Percentiles rank a stretch among this genome's conserved stretches.
Conservation (phyloP, 2,888 invertebrate genomes). For the Andrena trimmerana region DNA sequence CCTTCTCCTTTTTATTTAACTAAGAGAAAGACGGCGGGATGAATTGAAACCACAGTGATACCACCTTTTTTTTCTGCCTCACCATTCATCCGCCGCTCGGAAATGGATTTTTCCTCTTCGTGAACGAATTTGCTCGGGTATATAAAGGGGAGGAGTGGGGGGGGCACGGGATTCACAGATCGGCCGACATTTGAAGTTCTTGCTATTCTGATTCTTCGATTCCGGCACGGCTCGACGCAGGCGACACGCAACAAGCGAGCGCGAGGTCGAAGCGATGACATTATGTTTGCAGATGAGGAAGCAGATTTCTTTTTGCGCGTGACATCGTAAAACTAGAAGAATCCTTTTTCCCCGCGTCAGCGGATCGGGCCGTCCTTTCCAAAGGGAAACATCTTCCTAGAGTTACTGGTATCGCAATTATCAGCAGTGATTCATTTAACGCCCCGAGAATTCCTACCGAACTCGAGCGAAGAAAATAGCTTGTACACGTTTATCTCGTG, state of each 20-base stretch:
- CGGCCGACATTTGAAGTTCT: not conserved
- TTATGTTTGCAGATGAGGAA: constrained; percentile 36
- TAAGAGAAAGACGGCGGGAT: too few species aligned
- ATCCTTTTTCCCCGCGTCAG: constrained; percentile 51
- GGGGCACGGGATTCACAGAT: not conserved
- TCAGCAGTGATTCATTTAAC: too few species aligned
- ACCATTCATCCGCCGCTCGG: too few species aligned
- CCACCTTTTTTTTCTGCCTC: too few species aligned
- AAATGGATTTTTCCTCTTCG: too few species aligned
- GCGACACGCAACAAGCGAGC: not conserved
- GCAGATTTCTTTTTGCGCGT: constrained; percentile 34
- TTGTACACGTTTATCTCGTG: too few species aligned
- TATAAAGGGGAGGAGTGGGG: too few species aligned
- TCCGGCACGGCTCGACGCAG: not conserved
- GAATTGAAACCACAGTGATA: not conserved
- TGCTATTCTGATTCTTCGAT: not conserved
- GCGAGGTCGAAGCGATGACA: constrained; percentile 8
- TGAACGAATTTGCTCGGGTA: too few species aligned
- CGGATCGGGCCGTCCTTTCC: not conserved
- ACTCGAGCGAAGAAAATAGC: too few species aligned
- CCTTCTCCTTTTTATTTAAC: too few species aligned
- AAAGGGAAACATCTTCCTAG: not conserved
- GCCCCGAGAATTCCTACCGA: too few species aligned
- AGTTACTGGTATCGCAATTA: too few species aligned
- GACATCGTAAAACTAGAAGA: constrained; percentile 30